These are phyloP conservation scores for Bombus superbus DNA, from an alignment of 1,140 invertebrate species.

Conservation along the genomic window DNA sequence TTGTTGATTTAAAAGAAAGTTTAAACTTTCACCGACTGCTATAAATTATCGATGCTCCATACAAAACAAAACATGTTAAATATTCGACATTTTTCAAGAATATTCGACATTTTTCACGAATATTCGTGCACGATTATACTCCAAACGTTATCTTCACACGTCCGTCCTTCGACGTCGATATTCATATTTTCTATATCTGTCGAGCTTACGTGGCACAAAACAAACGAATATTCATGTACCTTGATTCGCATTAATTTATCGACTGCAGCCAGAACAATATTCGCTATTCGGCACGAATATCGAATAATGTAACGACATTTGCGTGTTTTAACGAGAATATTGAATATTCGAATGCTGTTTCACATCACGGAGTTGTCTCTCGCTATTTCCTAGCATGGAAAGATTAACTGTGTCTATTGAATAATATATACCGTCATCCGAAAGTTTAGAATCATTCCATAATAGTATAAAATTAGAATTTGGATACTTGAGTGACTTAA, in stretches of 20 bases:
- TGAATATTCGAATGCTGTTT: neutral
- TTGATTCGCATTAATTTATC: conserved; percentile 26
- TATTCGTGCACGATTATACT: neutral
- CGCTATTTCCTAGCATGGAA: neutral
- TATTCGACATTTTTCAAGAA: neutral
- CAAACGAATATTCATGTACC: conserved; percentile 17
- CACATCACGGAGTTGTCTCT: neutral
- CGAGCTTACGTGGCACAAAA: conserved; percentile 7
- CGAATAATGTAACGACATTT: conserved; percentile 2
- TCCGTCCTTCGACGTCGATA: neutral
- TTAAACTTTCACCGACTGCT: too few species aligned
- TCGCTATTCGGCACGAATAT: conserved; percentile 9
- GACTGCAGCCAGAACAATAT: neutral
- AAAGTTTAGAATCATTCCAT: neutral
- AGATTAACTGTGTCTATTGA: neutral
- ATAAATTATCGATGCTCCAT: neutral
- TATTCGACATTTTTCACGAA: neutral
- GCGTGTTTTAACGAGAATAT: neutral
- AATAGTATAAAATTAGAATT: neutral
- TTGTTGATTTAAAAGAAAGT: neutral
- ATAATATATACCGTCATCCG: neutral
- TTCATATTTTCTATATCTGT: conserved; percentile 4
- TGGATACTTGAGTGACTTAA: neutral
- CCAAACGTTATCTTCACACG: neutral
- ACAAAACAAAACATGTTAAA: neutral